Conservation (phyloP, 2,888 invertebrate genomes). For the Apamea sordens region DNA sequence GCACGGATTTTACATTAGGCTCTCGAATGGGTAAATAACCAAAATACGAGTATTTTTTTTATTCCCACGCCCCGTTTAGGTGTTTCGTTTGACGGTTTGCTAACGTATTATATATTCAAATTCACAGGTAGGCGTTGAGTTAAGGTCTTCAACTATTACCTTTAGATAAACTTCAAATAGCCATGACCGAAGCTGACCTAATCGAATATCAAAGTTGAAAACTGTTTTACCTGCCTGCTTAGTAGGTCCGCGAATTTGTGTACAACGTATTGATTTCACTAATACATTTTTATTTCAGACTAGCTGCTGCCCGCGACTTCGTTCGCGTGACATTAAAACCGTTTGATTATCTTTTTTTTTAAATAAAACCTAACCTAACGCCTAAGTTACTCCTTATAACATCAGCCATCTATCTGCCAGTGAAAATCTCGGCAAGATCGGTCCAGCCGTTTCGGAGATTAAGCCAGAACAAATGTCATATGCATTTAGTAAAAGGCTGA, state of each 20-base stretch:
- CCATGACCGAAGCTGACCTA: constrained; percentile 50
- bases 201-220: constrained; percentile 48
- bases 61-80: constrained; percentile 52
- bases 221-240: background rate
- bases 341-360: background rate
- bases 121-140: constrained; percentile 55
- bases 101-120: constrained; percentile 48
- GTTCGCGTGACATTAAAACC: background rate
- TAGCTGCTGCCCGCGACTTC: background rate
- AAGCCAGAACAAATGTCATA: background rate
- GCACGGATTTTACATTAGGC: constrained; percentile 54
- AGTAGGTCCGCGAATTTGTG: background rate
- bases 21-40: constrained; percentile 42
- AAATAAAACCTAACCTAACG: too few species aligned
- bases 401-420: background rate
- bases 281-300: background rate
- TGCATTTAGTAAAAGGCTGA: background rate
- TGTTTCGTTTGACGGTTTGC: constrained; percentile 43
- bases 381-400: background rate
- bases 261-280: background rate
- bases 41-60: constrained; percentile 36
- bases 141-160: constrained; percentile 63
- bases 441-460: background rate
- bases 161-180: constrained; percentile 19
- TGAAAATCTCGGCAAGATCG: background rate